Base-by-base conservation (phyloP, 2,888 invertebrate genomes). In the Drosophila helvetica region DNA sequence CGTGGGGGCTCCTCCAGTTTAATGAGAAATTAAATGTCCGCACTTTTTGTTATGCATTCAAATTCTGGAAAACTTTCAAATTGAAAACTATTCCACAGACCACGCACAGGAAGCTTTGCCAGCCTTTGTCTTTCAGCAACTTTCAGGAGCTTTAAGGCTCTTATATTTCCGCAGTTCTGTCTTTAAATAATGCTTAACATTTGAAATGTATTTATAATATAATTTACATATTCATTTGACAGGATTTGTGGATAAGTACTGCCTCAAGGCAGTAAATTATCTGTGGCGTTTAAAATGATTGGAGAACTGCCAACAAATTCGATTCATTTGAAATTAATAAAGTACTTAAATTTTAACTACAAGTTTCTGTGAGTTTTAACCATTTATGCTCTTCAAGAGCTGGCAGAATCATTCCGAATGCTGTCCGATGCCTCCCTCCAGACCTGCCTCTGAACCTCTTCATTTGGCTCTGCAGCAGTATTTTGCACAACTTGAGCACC, bases 1-100 rank as follows among this genome's bases (percentile, higher is more conserved):
- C 30, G 9, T 27, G 27, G 30, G 48, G 43, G 45, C 59, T 47
- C 18, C 53, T 25, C 38, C 52, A 68, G 69, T 70, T 85, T 86
- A 88, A 90, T 86, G 73, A 75, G 78, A 80, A 86, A 79, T 84
- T 84, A 82, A 86, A 78, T 75, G 79, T 74, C 70, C 47, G 69
- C 69, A 45, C 65, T 76, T 79, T 70, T 85, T 67, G 57, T 48
- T 71, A 67, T 72, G 78, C 68, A 82, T 80, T 76, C 61, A 82
- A 67, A 75, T 79, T 77, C 19, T 33, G 22, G 22, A 42, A 68
- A 82, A 79, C 57, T 87, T 85, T 82, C 15, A 77, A 79, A 74
- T 68, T 69, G 69, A 77, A 87, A 85, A 75, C 67, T 69, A 60
- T 69, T 75, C 27, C 50, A 12, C 6, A 52, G 51, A 33, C 30